Evolutionary conservation across 2,888 invertebrate genomes (phyloP).

Genomic region (Epirrhoe alternata): DNA sequence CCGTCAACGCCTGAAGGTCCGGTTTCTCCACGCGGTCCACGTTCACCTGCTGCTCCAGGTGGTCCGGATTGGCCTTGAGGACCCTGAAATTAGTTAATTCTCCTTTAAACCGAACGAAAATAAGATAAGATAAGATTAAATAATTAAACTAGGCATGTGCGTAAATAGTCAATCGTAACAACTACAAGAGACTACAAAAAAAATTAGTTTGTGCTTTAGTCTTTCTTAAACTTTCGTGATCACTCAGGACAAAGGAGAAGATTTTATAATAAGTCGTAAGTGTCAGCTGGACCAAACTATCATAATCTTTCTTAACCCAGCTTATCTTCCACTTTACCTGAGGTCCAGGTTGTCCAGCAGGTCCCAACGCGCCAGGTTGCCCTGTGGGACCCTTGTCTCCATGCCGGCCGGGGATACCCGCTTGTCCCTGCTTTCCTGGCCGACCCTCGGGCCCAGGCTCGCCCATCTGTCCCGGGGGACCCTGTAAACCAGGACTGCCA

Average conservation of each 20-base stretch:
- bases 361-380: conserved; percentile 86
- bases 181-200: no score
- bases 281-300: no score
- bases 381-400: conserved; percentile 92
- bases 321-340: conserved; percentile 80
- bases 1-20: conserved; percentile 92
- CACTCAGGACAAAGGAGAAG: no score
- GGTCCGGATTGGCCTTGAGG: conserved; percentile 89
- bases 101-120: no score
- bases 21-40: conserved; percentile 89
- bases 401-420: conserved; percentile 89
- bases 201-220: no score
- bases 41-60: conserved; percentile 88
- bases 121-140: no score
- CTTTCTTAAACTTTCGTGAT: no score
- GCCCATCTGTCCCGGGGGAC: conserved; percentile 87
- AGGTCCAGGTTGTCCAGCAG: conserved; percentile 88
- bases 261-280: no score
- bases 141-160: no score
- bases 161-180: no score
- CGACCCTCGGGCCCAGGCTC: conserved; percentile 86
- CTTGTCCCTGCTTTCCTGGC: conserved; percentile 88
- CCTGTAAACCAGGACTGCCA: conserved; percentile 88
- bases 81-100: conserved; percentile 4
- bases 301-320: no score